A percentile compares a stretch with the other conserved stretches of the same genome.
These are phyloP conservation scores for Romanogobio albipinnatus DNA, from an alignment of 2,113 vertebrate genomes.

Conservation along the genomic window DNA sequence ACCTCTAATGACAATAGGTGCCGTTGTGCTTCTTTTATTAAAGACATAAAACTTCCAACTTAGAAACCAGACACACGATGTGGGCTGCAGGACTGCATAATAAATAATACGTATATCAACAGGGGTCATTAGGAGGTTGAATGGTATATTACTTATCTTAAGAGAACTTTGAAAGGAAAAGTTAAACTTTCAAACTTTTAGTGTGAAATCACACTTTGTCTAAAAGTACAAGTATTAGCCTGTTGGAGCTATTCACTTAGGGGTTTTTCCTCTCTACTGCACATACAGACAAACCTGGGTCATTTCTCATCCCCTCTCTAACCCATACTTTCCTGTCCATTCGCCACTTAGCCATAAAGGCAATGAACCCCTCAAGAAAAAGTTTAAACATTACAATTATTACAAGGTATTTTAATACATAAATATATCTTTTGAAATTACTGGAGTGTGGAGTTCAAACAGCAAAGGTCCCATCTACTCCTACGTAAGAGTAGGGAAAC, in stretches of 20 bases:
- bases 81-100: not conserved
- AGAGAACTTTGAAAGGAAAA: not conserved
- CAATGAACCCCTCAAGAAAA: not conserved
- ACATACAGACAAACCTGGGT: not conserved
- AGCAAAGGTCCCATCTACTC: too few relatives aligned
- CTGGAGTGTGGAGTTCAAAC: too few relatives aligned
- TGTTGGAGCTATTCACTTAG: not conserved
- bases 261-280: not conserved
- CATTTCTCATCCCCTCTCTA: not conserved
- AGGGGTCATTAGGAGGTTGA: constrained; percentile 24
- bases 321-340: not conserved
- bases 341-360: not conserved
- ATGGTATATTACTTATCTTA: not conserved
- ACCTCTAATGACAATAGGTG: constrained; percentile 50
- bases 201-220: not conserved
- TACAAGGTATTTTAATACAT: too few relatives aligned
- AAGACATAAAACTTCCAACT: constrained; percentile 50
- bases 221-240: too few relatives aligned
- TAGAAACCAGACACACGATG: not conserved
- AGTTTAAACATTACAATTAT: not conserved
- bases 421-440: too few relatives aligned
- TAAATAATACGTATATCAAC: constrained; percentile 5
- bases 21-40: constrained; percentile 49
- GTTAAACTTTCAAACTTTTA: not conserved
- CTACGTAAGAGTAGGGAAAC: too few relatives aligned